A percentile compares a stretch with the other conserved stretches of the same genome.
Evolutionary conservation across 2,888 invertebrate genomes (phyloP).

Genomic region (Blomia tropicalis): DNA sequence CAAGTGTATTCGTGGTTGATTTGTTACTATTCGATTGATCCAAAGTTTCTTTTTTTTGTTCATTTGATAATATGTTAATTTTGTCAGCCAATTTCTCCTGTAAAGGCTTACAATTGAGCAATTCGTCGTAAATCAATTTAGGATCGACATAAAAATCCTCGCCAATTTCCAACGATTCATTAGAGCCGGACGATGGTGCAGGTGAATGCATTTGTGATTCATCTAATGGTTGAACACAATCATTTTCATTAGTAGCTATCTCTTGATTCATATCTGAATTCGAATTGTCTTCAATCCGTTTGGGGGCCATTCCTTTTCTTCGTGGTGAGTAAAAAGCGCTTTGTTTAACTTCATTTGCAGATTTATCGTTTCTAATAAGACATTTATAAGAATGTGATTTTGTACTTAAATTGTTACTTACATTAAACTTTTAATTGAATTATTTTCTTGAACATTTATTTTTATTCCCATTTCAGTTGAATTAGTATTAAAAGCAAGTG

Average conservation of each 20-base stretch:
- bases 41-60: neutral
- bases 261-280: neutral
- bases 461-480: too few relatives aligned
- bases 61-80: slow-evolving; percentile 16
- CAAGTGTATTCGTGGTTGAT: neutral
- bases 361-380: too few relatives aligned
- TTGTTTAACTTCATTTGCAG: too few relatives aligned
- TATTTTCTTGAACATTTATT: too few relatives aligned
- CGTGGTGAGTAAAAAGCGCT: neutral
- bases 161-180: neutral
- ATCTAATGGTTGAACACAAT: neutral
- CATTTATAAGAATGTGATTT: too few relatives aligned
- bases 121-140: slow-evolving; percentile 16
- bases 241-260: neutral
- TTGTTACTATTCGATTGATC: neutral
- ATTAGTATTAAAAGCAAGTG: too few relatives aligned
- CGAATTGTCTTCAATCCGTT: neutral
- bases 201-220: neutral
- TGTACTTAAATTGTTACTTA: too few relatives aligned
- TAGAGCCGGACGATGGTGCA: neutral
- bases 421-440: too few relatives aligned
- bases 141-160: slow-evolving; percentile 5
- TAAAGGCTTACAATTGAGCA: slow-evolving; percentile 21
- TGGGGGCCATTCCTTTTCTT: neutral
- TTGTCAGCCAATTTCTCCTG: slow-evolving; percentile 21